Evolutionary conservation across 2,888 invertebrate species (phyloP).

Genomic region (Bellardia bayeri): DNA sequence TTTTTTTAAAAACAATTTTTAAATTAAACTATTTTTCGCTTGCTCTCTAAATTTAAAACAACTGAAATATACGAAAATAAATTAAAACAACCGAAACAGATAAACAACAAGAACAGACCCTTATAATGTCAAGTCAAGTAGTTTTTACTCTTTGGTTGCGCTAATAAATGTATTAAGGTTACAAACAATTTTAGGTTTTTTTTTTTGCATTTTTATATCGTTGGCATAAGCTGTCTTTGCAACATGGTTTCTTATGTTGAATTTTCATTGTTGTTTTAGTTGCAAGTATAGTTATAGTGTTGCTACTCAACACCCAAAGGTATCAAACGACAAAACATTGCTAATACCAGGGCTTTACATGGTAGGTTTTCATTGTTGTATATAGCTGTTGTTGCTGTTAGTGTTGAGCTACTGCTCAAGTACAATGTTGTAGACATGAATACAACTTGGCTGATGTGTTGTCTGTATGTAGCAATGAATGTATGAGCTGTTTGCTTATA

Average conservation of each 20-base stretch:
- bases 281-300: conserved; percentile 53
- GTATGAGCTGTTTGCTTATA: conserved; percentile 27
- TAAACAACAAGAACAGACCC: conserved; percentile 40
- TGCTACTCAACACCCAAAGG: conserved; percentile 74
- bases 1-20: no score
- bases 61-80: conserved; percentile 32
- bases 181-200: conserved; percentile 25
- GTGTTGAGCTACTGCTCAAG: conserved; percentile 41
- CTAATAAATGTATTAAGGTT: conserved; percentile 8
- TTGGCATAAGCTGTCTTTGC: conserved; percentile 24
- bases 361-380: conserved; percentile 38
- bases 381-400: conserved; percentile 19
- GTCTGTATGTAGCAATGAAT: not conserved
- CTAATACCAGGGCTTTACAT: conserved; percentile 70
- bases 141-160: not conserved
- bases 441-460: conserved; percentile 17
- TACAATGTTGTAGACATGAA: conserved; percentile 30
- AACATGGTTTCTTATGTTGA: conserved; percentile 48
- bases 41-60: not conserved
- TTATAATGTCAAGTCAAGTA: conserved; percentile 44
- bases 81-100: conserved; percentile 40
- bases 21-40: not conserved
- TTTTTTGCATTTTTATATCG: not conserved
- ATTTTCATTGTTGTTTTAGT: conserved; percentile 43
- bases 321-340: conserved; percentile 77